A percentile compares a stretch with the other conserved stretches of the same genome.
Evolutionary conservation across 2,888 invertebrate species (phyloP).

Genomic region (Trimorus sp.): DNA sequence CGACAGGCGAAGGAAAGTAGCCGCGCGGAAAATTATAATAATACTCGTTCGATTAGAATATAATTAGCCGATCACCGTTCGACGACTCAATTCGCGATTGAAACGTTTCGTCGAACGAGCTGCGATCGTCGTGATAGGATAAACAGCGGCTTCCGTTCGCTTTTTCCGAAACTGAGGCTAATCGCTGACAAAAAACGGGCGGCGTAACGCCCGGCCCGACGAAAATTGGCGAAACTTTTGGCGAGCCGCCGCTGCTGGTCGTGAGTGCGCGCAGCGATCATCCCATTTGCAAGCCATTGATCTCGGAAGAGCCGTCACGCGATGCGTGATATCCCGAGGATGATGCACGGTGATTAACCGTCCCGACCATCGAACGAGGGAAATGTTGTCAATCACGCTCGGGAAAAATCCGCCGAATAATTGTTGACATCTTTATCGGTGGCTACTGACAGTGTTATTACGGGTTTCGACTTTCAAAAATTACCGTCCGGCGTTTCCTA

Average conservation of each 20-base stretch:
- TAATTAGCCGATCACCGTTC: conserved; percentile 39
- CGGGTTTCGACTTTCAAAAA: conserved; percentile 13
- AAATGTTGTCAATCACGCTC: conserved; percentile 50
- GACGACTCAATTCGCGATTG: conserved; percentile 39
- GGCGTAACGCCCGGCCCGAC: neutral
- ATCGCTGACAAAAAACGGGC: too few relatives aligned
- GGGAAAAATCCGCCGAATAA: conserved; percentile 46
- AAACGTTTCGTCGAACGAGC: conserved; percentile 39
- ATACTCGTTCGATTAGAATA: conserved; percentile 47
- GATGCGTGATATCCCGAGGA: conserved; percentile 51
- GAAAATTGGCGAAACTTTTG: neutral
- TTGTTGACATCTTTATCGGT: conserved; percentile 50
- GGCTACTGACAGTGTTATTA: conserved; percentile 36
- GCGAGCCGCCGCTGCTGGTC: neutral
- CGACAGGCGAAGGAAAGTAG: conserved; percentile 19
- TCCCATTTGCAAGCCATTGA: conserved; percentile 42
- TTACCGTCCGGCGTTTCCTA: conserved; percentile 1
- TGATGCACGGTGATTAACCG: conserved; percentile 40
- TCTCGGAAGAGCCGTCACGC: conserved; percentile 34
- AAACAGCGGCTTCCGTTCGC: conserved; percentile 5
- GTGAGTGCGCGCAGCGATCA: conserved; percentile 28
- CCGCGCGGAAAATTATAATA: conserved; percentile 43
- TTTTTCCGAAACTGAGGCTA: neutral
- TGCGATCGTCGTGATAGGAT: conserved; percentile 31
- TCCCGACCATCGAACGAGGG: conserved; percentile 10